phyloP scores from a whole-genome alignment of 2,888 invertebrate species.

The Eudasyphora cyanicolor region DNA sequence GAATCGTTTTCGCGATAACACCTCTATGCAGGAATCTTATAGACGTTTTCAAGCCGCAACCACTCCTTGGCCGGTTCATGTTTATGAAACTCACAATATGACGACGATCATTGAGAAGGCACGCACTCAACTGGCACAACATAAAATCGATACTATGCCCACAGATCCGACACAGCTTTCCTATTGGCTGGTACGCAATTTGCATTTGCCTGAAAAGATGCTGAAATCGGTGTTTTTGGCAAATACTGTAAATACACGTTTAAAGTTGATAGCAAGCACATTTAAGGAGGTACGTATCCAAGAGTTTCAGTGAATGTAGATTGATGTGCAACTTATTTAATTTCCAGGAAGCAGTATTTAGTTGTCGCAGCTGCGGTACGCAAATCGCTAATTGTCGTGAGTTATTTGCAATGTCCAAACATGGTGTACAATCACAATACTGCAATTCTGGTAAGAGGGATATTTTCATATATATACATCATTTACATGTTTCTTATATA shows the following conservation, averaged over 20 bases:
- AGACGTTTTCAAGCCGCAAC: slow-evolving; percentile 80
- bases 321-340: not conserved
- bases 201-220: slow-evolving; percentile 85
- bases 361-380: slow-evolving; percentile 83
- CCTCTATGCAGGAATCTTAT: slow-evolving; percentile 75
- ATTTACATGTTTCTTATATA: not conserved
- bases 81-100: slow-evolving; percentile 84
- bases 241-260: slow-evolving; percentile 86
- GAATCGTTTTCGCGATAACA: slow-evolving; percentile 79
- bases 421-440: slow-evolving; percentile 89
- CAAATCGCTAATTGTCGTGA: slow-evolving; percentile 84
- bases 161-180: slow-evolving; percentile 86
- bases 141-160: slow-evolving; percentile 82
- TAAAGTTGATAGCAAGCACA: slow-evolving; percentile 79
- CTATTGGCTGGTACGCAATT: slow-evolving; percentile 90
- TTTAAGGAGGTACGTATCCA: slow-evolving; percentile 75
- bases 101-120: slow-evolving; percentile 79
- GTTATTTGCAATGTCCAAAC: slow-evolving; percentile 90
- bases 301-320: not conserved
- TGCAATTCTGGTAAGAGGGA: slow-evolving; percentile 84
- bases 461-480: not conserved
- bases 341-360: slow-evolving; percentile 80
- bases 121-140: slow-evolving; percentile 74
- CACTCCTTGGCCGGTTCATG: slow-evolving; percentile 85
- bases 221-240: slow-evolving; percentile 84